Conservation (phyloP, 2,888 invertebrate genomes). For the Dryadula phaetusa region DNA sequence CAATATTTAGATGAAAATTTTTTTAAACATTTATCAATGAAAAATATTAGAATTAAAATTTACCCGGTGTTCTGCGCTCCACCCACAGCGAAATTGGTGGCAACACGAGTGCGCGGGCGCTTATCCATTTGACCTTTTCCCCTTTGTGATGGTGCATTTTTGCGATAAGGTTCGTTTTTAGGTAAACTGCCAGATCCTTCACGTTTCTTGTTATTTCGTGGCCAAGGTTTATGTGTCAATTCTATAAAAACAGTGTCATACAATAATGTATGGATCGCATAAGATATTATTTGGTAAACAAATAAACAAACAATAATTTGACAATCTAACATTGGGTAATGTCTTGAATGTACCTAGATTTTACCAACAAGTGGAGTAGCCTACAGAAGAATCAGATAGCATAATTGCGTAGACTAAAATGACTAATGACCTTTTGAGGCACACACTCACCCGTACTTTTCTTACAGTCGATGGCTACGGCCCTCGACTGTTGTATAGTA, state of each 20-base stretch:
- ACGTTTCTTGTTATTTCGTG: constrained; percentile 86
- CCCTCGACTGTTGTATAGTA: constrained; percentile 88
- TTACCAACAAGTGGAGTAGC: too few species aligned
- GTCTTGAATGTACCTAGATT: too few species aligned
- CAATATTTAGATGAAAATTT: not conserved
- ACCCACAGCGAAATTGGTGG: constrained; percentile 80
- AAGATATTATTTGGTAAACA: not conserved
- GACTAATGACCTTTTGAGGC: constrained; percentile 54
- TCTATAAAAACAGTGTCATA: constrained; percentile 54
- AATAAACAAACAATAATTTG: not conserved
- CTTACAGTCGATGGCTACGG: constrained; percentile 89
- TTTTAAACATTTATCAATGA: not conserved
- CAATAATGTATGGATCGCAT: not conserved
- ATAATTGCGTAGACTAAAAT: constrained; percentile 19
- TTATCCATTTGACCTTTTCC: constrained; percentile 88
- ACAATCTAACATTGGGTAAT: not conserved
- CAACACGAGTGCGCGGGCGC: constrained; percentile 87
- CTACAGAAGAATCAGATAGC: not conserved
- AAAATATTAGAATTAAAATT: constrained; percentile 19
- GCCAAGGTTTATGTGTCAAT: constrained; percentile 85
- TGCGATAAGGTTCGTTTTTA: constrained; percentile 86
- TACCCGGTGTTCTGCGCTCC: constrained; percentile 89
- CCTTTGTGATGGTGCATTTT: constrained; percentile 88
- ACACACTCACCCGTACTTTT: constrained; percentile 87
- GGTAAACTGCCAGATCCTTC: constrained; percentile 84